A percentile compares a stretch with the other conserved stretches of the same genome.
phyloP scores from a whole-genome alignment of 2,113 vertebrate species.

The Orthonyx spaldingii region DNA sequence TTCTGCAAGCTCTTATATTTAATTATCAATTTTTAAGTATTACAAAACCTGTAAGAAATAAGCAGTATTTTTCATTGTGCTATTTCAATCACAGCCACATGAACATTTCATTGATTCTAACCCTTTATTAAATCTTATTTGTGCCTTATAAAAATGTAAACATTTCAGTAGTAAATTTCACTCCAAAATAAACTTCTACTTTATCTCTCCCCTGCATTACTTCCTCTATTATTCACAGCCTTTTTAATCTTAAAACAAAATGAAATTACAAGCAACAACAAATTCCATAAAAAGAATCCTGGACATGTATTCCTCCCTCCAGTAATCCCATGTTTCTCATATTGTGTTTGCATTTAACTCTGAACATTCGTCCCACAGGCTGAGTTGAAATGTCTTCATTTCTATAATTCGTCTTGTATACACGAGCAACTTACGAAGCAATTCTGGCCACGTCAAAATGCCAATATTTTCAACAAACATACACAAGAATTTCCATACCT shows the following conservation, averaged over 20 bases:
- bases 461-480: constrained; percentile 22
- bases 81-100: background rate
- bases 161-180: constrained; percentile 52
- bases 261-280: constrained; percentile 6
- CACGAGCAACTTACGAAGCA: background rate
- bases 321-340: background rate
- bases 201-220: constrained; percentile 50
- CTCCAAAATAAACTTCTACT: constrained; percentile 38
- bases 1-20: constrained; percentile 10
- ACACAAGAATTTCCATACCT: background rate
- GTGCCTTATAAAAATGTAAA: constrained; percentile 43
- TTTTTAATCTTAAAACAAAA: constrained; percentile 55
- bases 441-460: constrained; percentile 15
- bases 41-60: constrained; percentile 11
- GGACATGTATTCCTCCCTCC: background rate
- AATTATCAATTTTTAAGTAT: constrained; percentile 23
- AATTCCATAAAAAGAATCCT: background rate
- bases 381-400: background rate
- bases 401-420: constrained; percentile 7
- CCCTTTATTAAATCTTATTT: constrained; percentile 20
- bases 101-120: constrained; percentile 7
- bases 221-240: constrained; percentile 38
- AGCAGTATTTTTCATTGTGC: background rate
- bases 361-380: background rate
- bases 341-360: background rate